Conservation (phyloP, 2,113 vertebrate genomes). For the Ictalurus punctatus region DNA sequence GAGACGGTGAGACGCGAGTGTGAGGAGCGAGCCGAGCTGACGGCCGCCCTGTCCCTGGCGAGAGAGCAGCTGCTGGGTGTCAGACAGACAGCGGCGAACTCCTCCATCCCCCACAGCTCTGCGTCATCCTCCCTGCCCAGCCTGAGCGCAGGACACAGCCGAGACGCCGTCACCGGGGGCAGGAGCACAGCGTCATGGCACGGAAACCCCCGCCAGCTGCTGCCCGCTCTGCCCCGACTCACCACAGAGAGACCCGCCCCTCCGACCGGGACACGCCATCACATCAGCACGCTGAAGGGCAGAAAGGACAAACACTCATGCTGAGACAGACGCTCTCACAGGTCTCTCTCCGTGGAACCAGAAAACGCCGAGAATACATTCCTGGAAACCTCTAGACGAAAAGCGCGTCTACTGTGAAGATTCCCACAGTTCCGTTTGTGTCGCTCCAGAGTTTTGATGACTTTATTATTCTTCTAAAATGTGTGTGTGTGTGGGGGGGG, state of each 20-base stretch:
- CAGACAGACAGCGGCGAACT: conserved; percentile 54
- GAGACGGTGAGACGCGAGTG: conserved; percentile 88
- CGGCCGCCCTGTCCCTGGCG: conserved; percentile 78
- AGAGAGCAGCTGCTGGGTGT: conserved; percentile 78
- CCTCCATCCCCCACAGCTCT: conserved; percentile 51
- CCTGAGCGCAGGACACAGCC: conserved; percentile 32
- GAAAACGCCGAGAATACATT: no score
- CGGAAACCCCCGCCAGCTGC: conserved; percentile 9
- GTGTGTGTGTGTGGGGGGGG: no score
- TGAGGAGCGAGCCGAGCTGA: conserved; percentile 87
- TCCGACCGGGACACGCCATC: conserved; percentile 55
- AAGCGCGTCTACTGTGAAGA: no score
- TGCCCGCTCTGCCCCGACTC: conserved; percentile 60
- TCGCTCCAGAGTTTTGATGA: no score
- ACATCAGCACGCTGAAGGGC: conserved; percentile 54
- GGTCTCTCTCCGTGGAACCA: neutral
- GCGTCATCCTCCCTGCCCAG: conserved; percentile 44
- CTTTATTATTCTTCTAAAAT: no score
- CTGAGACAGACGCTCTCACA: neutral
- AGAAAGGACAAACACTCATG: conserved; percentile 62
- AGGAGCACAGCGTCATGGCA: conserved; percentile 50
- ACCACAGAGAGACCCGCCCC: conserved; percentile 53
- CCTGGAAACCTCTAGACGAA: no score
- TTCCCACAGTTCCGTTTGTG: no score
- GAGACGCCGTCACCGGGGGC: conserved; percentile 31